Conservation (phyloP, 1,140 invertebrate genomes). For the Bicyclus anynana region DNA sequence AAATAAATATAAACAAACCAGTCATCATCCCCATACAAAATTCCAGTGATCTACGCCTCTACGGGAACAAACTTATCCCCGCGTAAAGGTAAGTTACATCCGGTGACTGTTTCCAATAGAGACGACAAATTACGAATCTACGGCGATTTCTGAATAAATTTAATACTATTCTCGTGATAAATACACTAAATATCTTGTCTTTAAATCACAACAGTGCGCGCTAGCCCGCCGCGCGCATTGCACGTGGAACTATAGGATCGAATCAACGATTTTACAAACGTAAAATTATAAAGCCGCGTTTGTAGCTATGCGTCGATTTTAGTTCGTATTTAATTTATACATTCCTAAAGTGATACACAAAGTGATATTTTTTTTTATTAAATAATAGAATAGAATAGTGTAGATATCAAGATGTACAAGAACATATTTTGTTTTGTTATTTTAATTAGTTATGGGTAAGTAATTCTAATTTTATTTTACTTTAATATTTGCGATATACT, state of each 20-base stretch:
- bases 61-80: not conserved
- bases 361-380: slow-evolving; percentile 37
- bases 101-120: not conserved
- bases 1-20: too few relatives aligned
- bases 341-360: slow-evolving; percentile 33
- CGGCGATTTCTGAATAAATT: not conserved
- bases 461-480: not conserved
- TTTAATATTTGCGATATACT: not conserved
- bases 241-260: slow-evolving; percentile 24
- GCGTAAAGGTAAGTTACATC: not conserved
- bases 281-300: slow-evolving; percentile 17
- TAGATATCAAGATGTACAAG: slow-evolving; percentile 37
- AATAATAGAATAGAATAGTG: slow-evolving; percentile 22
- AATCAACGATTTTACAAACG: slow-evolving; percentile 16
- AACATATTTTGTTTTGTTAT: slow-evolving; percentile 35
- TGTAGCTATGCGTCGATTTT: slow-evolving; percentile 32
- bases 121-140: not conserved
- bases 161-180: not conserved
- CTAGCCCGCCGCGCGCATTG: slow-evolving; percentile 28
- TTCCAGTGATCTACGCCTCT: too few relatives aligned
- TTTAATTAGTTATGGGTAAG: slow-evolving; percentile 42
- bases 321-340: not conserved
- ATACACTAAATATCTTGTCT: not conserved
- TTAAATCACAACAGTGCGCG: slow-evolving; percentile 32
- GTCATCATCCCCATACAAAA: too few relatives aligned